phyloP scores from a whole-genome alignment of 2,797 vertebrate genomes.

The Nyctibius grandis region DNA sequence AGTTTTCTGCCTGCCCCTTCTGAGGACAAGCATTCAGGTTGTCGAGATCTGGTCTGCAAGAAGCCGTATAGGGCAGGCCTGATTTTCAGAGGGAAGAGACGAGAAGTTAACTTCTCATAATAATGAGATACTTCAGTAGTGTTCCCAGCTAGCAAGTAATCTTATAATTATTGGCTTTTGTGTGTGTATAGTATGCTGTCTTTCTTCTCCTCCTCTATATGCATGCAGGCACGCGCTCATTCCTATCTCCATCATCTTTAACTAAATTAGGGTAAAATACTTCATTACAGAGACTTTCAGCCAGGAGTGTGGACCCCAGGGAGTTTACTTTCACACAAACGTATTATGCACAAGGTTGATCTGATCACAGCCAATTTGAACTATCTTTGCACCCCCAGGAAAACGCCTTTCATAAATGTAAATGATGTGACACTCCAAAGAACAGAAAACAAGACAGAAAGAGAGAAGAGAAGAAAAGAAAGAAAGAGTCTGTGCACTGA shows the following conservation, averaged over 20 bases:
- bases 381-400: slow-evolving; percentile 68
- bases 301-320: slow-evolving; percentile 61
- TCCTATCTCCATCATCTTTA: slow-evolving; percentile 70
- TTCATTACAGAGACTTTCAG: slow-evolving; percentile 73
- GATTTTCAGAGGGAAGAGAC: neutral
- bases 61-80: neutral
- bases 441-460: slow-evolving; percentile 31
- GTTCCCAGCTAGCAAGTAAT: neutral
- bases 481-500: neutral
- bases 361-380: slow-evolving; percentile 74
- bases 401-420: slow-evolving; percentile 76
- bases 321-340: slow-evolving; percentile 75
- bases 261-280: slow-evolving; percentile 75
- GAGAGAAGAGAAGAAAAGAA: neutral
- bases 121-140: neutral
- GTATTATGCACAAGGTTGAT: slow-evolving; percentile 79
- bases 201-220: neutral
- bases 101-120: neutral
- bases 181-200: neutral
- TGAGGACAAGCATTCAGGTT: neutral
- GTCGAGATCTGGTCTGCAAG: neutral
- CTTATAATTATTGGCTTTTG: slow-evolving; percentile 13
- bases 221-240: slow-evolving; percentile 28
- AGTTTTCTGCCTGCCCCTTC: neutral
- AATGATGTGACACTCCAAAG: slow-evolving; percentile 69